A percentile compares a stretch with the other conserved stretches of the same genome.
Evolutionary conservation across 2,888 invertebrate genomes (phyloP).

Genomic region (Agonopterix alstromeriana): DNA sequence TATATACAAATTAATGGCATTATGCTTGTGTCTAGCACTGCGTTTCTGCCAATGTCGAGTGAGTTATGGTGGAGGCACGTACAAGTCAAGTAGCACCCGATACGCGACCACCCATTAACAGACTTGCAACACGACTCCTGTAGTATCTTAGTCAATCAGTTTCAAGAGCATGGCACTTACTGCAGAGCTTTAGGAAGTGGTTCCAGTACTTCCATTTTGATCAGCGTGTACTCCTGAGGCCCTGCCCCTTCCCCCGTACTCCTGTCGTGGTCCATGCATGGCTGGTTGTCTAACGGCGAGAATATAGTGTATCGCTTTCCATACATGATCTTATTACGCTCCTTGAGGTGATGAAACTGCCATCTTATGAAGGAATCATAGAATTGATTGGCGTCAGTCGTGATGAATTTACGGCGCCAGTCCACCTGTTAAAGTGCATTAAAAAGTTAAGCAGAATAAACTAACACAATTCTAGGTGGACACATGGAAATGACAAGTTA

Average conservation of each 20-base stretch:
- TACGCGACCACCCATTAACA: too few species aligned
- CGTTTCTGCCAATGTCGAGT: too few species aligned
- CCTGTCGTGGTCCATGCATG: conserved; percentile 99
- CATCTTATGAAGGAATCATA: conserved; percentile 98
- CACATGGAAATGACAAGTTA: too few species aligned
- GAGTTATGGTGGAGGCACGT: too few species aligned
- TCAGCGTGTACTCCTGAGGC: conserved; percentile 97
- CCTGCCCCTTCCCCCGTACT: conserved; percentile 97
- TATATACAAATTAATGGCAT: too few species aligned
- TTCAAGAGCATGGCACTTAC: conserved; percentile 49
- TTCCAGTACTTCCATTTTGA: conserved; percentile 91
- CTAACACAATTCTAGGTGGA: not conserved
- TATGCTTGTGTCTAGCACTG: too few species aligned
- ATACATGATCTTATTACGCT: conserved; percentile 93
- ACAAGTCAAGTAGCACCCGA: too few species aligned
- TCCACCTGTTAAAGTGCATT: conserved; percentile 81
- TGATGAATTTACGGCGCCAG: conserved; percentile 98
- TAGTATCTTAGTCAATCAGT: not conserved
- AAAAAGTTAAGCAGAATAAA: not conserved
- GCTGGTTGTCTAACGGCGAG: conserved; percentile 97
- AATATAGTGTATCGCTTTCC: conserved; percentile 98
- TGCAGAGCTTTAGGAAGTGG: conserved; percentile 84
- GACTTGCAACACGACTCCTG: not conserved
- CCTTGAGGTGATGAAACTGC: conserved; percentile 93
- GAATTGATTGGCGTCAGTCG: conserved; percentile 98